These are phyloP conservation scores for Melanaphis sacchari DNA, from an alignment of 1,140 invertebrate genomes.

Conservation along the genomic window DNA sequence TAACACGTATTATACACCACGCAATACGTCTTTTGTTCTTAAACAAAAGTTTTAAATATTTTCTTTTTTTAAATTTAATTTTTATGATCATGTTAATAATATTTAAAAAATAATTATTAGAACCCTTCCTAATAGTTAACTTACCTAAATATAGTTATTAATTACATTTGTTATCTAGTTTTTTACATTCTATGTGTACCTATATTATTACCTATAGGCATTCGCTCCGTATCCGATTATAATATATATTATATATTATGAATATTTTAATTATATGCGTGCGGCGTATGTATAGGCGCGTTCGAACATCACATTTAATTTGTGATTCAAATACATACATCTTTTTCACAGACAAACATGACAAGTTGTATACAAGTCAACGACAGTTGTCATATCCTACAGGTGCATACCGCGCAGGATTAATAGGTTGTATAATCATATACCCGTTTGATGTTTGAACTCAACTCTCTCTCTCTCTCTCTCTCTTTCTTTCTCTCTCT, in stretches of 20 bases:
- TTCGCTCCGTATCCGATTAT: background rate
- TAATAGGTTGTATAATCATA: background rate
- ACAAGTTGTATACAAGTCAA: slow-evolving; percentile 1
- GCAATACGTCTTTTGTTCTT: background rate
- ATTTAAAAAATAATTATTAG: background rate
- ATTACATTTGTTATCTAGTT: background rate
- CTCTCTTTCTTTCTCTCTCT: background rate
- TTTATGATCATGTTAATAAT: background rate
- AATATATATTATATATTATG: background rate
- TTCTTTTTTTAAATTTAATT: background rate
- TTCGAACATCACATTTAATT: background rate
- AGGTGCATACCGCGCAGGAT: background rate
- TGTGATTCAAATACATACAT: background rate
- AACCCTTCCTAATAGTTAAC: background rate
- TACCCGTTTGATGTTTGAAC: background rate
- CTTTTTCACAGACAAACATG: background rate
- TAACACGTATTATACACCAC: background rate
- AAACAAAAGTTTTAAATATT: background rate
- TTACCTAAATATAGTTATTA: background rate
- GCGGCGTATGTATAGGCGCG: background rate
- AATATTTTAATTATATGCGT: slow-evolving; percentile 9
- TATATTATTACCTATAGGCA: background rate
- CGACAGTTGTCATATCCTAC: background rate
- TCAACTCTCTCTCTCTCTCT: background rate
- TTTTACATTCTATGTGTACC: background rate